Evolutionary conservation across 2,797 vertebrate species (phyloP).

Genomic region (Gallinago stenura): DNA sequence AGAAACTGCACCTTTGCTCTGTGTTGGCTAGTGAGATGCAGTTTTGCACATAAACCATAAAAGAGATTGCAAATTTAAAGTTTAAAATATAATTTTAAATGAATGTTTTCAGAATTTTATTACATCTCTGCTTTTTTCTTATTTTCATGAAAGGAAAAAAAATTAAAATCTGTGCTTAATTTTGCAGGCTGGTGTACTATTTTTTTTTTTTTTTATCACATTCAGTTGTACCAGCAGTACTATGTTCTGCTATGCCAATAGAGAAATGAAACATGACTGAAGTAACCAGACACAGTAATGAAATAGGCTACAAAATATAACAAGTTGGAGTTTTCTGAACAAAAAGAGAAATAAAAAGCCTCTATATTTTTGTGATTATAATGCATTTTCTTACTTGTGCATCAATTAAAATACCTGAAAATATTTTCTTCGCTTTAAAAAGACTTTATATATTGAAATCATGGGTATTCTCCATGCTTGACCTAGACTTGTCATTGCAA

Average conservation of each 20-base stretch:
- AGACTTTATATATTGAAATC: not conserved
- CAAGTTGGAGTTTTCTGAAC: not conserved
- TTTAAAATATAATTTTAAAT: not conserved
- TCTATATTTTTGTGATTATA: not conserved
- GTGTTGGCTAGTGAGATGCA: not conserved
- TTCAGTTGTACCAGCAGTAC: not conserved
- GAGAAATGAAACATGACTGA: slow-evolving; percentile 13
- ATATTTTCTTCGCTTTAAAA: not conserved
- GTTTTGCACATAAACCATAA: not conserved
- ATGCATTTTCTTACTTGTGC: not conserved
- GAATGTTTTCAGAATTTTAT: not conserved
- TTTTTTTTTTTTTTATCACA: slow-evolving; percentile 9
- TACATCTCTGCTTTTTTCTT: not conserved
- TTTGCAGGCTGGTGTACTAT: not conserved
- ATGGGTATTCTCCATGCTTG: not conserved
- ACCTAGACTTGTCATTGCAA: not conserved
- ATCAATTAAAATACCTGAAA: not conserved
- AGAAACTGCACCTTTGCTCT: not conserved
- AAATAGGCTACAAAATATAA: not conserved
- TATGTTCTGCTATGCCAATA: slow-evolving; percentile 16
- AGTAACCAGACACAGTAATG: not conserved
- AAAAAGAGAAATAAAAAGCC: fast-evolving
- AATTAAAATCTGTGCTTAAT: not conserved
- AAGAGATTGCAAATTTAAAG: not conserved
- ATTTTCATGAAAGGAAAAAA: not conserved